Conservation (phyloP, 2,888 invertebrate species). For the Cremastinae sp. region DNA sequence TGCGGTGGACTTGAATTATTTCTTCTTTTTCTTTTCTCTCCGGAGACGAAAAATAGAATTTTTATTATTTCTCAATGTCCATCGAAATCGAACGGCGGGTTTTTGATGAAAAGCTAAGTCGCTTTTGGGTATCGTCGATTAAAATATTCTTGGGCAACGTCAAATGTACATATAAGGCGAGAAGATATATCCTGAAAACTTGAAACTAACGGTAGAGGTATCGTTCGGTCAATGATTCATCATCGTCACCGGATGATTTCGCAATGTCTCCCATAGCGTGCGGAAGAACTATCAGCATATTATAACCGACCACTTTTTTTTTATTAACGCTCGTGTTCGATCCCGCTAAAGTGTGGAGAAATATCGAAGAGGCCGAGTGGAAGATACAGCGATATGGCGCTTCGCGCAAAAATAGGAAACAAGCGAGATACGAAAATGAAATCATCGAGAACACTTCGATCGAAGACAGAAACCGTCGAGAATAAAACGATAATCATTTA, state of each 20-base stretch:
- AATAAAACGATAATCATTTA: slow-evolving; percentile 23
- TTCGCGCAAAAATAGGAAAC: slow-evolving; percentile 46
- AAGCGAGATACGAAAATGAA: slow-evolving; percentile 46
- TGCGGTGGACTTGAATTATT: no score
- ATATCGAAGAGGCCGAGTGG: slow-evolving; percentile 45
- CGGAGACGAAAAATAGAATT: no score
- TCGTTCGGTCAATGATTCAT: slow-evolving; percentile 54
- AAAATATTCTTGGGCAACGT: slow-evolving; percentile 13
- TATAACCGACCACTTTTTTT: slow-evolving; percentile 36
- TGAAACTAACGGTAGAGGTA: slow-evolving; percentile 21
- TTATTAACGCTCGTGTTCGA: slow-evolving; percentile 27
- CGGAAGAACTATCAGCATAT: slow-evolving; percentile 34
- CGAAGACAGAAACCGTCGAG: slow-evolving; percentile 19
- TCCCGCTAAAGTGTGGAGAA: slow-evolving; percentile 46
- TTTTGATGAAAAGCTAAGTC: slow-evolving; percentile 5
- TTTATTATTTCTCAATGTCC: no score
- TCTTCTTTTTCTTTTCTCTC: no score
- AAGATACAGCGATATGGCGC: no score
- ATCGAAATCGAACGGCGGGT: neutral
- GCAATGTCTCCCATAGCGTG: slow-evolving; percentile 52
- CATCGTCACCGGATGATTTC: slow-evolving; percentile 52
- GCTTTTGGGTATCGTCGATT: slow-evolving; percentile 11
- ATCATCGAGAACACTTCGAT: slow-evolving; percentile 29
- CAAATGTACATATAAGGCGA: slow-evolving; percentile 42
- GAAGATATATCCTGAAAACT: slow-evolving; percentile 35